Evolutionary conservation across 2,113 vertebrate genomes (phyloP), one percentile per base, ranked within the genome.

Genomic region (Arvicanthis niloticus): DNA sequence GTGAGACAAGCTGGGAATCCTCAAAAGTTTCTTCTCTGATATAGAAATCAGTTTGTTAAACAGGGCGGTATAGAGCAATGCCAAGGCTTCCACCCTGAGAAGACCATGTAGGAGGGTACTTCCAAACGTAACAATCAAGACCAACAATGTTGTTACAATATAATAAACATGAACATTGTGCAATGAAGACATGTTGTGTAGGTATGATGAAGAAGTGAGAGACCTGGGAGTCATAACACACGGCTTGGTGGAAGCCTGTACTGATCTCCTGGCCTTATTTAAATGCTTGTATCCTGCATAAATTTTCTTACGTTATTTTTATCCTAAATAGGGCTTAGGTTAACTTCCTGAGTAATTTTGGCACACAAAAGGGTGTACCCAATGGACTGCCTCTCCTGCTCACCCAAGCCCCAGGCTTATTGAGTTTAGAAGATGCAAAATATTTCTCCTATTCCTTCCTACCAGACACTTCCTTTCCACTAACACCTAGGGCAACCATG

Each of bases 161-260:
- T 51, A 67, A 70, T 78, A 37, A 89, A 85, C 19, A 5, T 81
- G 13, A 42, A 87, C 72, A 94, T n/a, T 31, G 82, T 62, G 3
- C 22, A 22, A 56, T 51, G 17, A 58, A 37, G 17, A n/a, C 26
- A 53, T 7, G 34, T 48, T 65, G 11, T 75, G 67, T 3, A 77
- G 91, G 72, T 6, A 4, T 4, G 9, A 24, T 40, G 13, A 31
- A 60, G 65, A 60, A n/a, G 31, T 76, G 26, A 42, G 26, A 88
- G 53, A 53, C 3, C 26, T 5, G 4, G 40, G 67, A 51, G 13
- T 5, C 72, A 17, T n/a, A 7, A 3, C 0, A 3, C 0, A 48
- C 42, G n/a, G 3, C 3, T 68, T 16, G 0, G 5, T 13, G 67
- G 37, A 73, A 75, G 5, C 78, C 24, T 9, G 3, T 13, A 29